phyloP scores from a whole-genome alignment of 2,888 invertebrate genomes.

The Atethmia centrago region DNA sequence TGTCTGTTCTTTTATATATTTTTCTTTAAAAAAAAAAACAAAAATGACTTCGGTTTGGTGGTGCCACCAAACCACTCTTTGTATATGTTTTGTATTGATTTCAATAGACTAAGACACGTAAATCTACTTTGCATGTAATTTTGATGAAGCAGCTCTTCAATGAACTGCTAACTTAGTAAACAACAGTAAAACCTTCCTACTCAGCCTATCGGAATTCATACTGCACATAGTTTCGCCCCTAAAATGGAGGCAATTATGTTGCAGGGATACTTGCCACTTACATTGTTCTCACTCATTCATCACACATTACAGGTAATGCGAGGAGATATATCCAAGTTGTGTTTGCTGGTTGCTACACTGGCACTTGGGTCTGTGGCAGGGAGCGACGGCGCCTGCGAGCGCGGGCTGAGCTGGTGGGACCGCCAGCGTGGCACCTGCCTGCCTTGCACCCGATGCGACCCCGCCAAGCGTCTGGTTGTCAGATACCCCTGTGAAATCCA shows the following conservation, averaged over 20 bases:
- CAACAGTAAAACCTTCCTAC: conserved; percentile 15
- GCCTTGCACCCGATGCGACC: conserved; percentile 93
- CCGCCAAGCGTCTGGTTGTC: conserved; percentile 90
- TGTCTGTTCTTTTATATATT: no score
- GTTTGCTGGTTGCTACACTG: conserved; percentile 85
- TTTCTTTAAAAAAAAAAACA: neutral
- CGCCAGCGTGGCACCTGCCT: conserved; percentile 91
- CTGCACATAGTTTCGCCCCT: conserved; percentile 30
- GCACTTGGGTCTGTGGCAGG: conserved; percentile 79
- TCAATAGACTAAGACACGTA: conserved; percentile 13
- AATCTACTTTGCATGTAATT: conserved; percentile 27
- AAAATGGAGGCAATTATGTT: conserved; percentile 29
- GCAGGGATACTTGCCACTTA: conserved; percentile 8
- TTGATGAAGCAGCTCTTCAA: conserved; percentile 1
- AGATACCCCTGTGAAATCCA: conserved; percentile 94
- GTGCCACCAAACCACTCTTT: neutral
- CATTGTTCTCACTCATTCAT: conserved; percentile 4
- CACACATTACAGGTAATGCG: conserved; percentile 84
- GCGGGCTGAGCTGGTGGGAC: conserved; percentile 93
- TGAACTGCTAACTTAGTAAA: conserved; percentile 17
- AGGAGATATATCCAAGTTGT: conserved; percentile 83
- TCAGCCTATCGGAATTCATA: conserved; percentile 17
- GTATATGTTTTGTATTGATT: conserved; percentile 5
- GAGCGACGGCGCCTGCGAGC: conserved; percentile 83
- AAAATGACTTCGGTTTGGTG: neutral